These are phyloP conservation scores for Noctua janthe DNA, from an alignment of 2,888 invertebrate genomes.

Conservation along the genomic window DNA sequence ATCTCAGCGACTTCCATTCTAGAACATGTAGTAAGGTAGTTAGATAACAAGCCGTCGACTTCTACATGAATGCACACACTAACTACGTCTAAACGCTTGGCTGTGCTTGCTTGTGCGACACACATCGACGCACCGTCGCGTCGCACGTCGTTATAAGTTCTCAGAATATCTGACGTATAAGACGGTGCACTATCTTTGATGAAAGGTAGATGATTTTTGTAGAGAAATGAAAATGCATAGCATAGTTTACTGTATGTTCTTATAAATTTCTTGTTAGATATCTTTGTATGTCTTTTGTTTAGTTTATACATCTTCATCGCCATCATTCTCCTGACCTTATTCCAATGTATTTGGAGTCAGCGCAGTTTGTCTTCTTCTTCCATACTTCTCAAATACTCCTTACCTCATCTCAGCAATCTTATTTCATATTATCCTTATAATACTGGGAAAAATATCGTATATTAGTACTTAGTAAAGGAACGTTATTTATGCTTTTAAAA, in stretches of 20 bases:
- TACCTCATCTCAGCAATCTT: neutral
- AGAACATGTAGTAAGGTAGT: conserved; percentile 60
- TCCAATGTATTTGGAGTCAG: neutral
- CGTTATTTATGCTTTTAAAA: neutral
- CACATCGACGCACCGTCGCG: conserved; percentile 40
- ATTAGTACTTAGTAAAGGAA: no score
- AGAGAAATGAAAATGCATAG: neutral
- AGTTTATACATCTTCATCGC: neutral
- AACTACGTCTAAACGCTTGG: conserved; percentile 74
- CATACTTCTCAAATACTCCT: neutral
- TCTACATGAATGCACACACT: conserved; percentile 73
- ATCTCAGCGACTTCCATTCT: conserved; percentile 36
- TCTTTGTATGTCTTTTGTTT: neutral
- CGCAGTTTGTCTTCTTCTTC: neutral
- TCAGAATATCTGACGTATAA: conserved; percentile 4
- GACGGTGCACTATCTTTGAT: conserved; percentile 16
- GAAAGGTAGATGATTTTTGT: neutral
- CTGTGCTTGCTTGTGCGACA: conserved; percentile 43
- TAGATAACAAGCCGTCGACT: conserved; percentile 68
- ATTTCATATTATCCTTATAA: neutral
- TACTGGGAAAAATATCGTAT: no score
- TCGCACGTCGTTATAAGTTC: conserved; percentile 41
- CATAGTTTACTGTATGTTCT: neutral
- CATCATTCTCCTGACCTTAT: no score
- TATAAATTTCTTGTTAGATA: neutral